Conservation (phyloP, 1,140 invertebrate species). For the Atta cephalotes region DNA sequence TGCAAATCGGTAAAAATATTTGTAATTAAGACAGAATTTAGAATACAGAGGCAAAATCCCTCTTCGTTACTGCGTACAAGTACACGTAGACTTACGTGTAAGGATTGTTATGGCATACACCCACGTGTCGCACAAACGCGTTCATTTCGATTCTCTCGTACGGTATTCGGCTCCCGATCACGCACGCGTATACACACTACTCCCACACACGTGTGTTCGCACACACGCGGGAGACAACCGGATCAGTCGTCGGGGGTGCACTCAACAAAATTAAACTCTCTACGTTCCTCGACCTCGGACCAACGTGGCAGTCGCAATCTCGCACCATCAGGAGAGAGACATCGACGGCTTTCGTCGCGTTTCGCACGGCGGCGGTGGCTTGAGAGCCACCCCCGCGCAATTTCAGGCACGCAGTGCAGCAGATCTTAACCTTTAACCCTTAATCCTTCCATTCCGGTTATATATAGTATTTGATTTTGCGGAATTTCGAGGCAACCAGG, state of each 20-base stretch:
- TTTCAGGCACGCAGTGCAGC: constrained; percentile 55
- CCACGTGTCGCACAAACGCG: constrained; percentile 44
- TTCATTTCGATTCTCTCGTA: constrained; percentile 37
- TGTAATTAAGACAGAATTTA: not conserved
- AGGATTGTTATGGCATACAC: constrained; percentile 26
- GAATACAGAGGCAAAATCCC: no score
- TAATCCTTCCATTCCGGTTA: not conserved
- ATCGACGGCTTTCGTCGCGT: constrained; percentile 71
- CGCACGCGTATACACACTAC: constrained; percentile 31
- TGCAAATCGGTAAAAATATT: not conserved
- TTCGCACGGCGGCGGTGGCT: constrained; percentile 49
- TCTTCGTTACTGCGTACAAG: no score
- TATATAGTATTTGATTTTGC: not conserved
- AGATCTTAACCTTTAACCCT: constrained; percentile 63
- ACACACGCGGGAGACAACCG: constrained; percentile 59
- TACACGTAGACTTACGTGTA: not conserved
- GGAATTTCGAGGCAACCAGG: not conserved
- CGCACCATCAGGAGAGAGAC: constrained; percentile 66
- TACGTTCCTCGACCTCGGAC: constrained; percentile 75
- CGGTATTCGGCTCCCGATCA: not conserved
- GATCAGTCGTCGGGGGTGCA: constrained; percentile 82
- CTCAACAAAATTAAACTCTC: constrained; percentile 85
- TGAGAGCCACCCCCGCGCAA: constrained; percentile 35
- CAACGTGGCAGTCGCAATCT: constrained; percentile 71
- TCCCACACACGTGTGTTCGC: constrained; percentile 52